Percentiles rank a stretch among this genome's conserved stretches.
Evolutionary conservation across 2,888 invertebrate species (phyloP).

Genomic region (Matsumyia berberina): DNA sequence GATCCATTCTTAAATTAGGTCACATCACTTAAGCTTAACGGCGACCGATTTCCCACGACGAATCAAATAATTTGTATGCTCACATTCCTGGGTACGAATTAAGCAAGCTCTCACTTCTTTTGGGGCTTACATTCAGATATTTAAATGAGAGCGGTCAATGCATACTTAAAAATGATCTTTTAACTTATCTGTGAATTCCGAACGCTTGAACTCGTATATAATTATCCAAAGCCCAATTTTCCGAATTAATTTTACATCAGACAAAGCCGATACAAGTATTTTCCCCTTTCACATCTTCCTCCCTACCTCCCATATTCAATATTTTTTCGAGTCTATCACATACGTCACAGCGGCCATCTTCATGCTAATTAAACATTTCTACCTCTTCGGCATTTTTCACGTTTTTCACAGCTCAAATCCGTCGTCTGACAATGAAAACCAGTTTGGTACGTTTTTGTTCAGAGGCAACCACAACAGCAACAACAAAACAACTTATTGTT

Average conservation of each 20-base stretch:
- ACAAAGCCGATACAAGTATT: background rate
- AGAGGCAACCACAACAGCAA: background rate
- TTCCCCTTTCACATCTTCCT: background rate
- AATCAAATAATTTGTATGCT: no score
- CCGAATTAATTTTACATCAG: background rate
- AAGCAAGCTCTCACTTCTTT: no score
- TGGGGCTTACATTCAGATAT: no score
- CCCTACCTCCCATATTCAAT: background rate
- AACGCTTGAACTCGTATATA: background rate
- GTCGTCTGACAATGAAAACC: conserved; percentile 7
- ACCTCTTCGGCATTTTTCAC: conserved; percentile 13
- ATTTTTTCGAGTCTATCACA: conserved; percentile 4
- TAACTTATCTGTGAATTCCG: background rate
- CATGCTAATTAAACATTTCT: conserved; percentile 45
- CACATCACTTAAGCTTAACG: no score
- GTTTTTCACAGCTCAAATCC: conserved; percentile 19
- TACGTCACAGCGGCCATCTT: conserved; percentile 29
- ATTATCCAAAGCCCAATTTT: background rate
- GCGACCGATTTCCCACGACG: no score
- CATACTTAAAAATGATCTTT: no score
- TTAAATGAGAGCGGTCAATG: no score
- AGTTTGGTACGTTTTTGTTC: conserved; percentile 7
- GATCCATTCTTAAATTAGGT: no score
- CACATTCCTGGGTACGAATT: no score
- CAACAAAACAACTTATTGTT: conserved; percentile 35